A percentile compares a stretch with the other conserved stretches of the same genome.
These are phyloP conservation scores for Rattus rattus DNA, from an alignment of 2,113 vertebrate species.

Conservation along the genomic window DNA sequence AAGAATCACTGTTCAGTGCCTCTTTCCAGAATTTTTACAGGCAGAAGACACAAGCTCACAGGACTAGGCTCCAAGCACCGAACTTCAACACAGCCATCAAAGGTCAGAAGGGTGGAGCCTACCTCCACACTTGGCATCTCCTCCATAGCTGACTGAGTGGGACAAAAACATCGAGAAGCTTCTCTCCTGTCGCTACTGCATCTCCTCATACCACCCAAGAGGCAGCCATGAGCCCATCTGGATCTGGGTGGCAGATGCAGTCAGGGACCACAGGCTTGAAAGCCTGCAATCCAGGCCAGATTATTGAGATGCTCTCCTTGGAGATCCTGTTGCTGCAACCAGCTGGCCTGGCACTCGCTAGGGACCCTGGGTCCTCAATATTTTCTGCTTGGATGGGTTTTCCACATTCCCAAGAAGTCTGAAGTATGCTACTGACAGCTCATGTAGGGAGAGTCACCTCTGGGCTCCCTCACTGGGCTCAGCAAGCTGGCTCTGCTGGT, in stretches of 20 bases:
- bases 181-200: background rate
- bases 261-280: background rate
- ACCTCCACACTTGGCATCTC: background rate
- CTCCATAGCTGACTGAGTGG: background rate
- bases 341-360: background rate
- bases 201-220: background rate
- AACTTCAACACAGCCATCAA: background rate
- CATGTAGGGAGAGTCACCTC: background rate
- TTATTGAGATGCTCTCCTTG: background rate
- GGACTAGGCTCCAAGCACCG: background rate
- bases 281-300: background rate
- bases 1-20: background rate
- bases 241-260: background rate
- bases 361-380: background rate
- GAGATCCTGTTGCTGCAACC: slow-evolving; percentile 5
- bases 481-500: background rate
- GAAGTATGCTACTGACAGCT: background rate
- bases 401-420: slow-evolving; percentile 4
- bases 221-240: background rate
- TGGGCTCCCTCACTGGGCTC: background rate
- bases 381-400: slow-evolving; percentile 4
- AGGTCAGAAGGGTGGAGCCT: background rate
- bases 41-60: background rate
- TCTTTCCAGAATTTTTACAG: background rate
- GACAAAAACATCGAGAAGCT: background rate